Conservation (phyloP, 1,140 invertebrate genomes). For the Leptopilina clavipes region DNA sequence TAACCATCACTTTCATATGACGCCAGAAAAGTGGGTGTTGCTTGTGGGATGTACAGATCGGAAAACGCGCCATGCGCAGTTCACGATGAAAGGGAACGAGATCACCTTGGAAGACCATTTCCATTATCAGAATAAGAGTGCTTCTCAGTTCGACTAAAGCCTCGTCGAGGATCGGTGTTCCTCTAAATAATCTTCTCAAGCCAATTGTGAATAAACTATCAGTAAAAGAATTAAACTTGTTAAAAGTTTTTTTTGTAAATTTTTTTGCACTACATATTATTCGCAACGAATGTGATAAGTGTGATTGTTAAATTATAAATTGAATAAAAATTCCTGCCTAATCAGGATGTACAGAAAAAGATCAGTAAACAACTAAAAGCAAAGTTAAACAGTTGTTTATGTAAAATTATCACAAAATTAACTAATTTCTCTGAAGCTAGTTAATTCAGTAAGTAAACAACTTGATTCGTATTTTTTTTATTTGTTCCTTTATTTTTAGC, state of each 20-base stretch:
- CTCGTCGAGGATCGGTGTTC: slow-evolving; percentile 46
- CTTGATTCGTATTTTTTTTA: too few relatives aligned
- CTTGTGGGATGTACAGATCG: slow-evolving; percentile 60
- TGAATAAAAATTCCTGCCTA: too few relatives aligned
- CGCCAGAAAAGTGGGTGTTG: slow-evolving; percentile 63
- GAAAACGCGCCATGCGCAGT: slow-evolving; percentile 47
- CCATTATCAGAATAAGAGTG: slow-evolving; percentile 32
- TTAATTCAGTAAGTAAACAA: too few relatives aligned
- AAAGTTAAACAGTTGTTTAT: too few relatives aligned
- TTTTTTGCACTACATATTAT: background rate
- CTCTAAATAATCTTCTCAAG: slow-evolving; percentile 47
- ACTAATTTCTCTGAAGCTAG: too few relatives aligned
- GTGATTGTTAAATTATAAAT: too few relatives aligned
- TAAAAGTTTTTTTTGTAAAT: background rate
- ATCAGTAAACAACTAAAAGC: too few relatives aligned
- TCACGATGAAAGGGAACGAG: background rate
- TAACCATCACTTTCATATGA: slow-evolving; percentile 73
- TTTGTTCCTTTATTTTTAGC: too few relatives aligned
- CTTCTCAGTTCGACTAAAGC: slow-evolving; percentile 45
- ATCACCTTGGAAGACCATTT: slow-evolving; percentile 34
- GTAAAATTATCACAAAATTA: too few relatives aligned
- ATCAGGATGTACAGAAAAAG: too few relatives aligned
- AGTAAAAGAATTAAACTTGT: background rate
- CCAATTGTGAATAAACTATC: background rate
- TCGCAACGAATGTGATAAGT: too few relatives aligned